Evolutionary conservation across 2,888 invertebrate species (phyloP).

Genomic region (Creontiades dilutus): DNA sequence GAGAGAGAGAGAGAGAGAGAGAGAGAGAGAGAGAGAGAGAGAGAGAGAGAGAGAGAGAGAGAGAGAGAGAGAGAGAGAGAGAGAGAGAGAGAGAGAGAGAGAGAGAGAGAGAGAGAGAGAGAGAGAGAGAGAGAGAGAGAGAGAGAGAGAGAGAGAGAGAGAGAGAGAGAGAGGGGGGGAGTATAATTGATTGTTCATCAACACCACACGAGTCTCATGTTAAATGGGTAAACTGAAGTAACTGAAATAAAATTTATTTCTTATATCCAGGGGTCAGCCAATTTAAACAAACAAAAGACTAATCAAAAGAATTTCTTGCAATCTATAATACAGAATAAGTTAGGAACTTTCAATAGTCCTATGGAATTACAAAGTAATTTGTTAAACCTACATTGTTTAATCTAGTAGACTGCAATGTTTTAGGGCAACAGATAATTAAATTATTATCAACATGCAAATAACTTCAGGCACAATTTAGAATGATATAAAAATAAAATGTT

Average conservation of each 20-base stretch:
- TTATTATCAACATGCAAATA: constrained; percentile 6
- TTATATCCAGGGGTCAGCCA: neutral
- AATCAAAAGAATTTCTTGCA: too few relatives aligned
- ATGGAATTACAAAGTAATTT: too few relatives aligned
- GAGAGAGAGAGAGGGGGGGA: too few relatives aligned
- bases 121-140: neutral
- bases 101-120: too few relatives aligned
- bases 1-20: too few relatives aligned
- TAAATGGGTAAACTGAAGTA: too few relatives aligned
- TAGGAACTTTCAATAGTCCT: too few relatives aligned
- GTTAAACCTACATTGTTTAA: neutral
- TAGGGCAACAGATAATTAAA: neutral
- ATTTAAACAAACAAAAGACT: neutral
- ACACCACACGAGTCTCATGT: too few relatives aligned
- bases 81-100: neutral
- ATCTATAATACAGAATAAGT: too few relatives aligned
- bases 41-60: neutral
- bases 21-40: neutral
- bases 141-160: too few relatives aligned
- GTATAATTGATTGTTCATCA: too few relatives aligned
- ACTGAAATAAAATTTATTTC: neutral
- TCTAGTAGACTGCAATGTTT: neutral
- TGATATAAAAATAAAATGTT: neutral
- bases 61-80: too few relatives aligned
- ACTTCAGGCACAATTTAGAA: neutral